Conservation (phyloP, 1,140 invertebrate genomes). For the Neodiprion fabricii region DNA sequence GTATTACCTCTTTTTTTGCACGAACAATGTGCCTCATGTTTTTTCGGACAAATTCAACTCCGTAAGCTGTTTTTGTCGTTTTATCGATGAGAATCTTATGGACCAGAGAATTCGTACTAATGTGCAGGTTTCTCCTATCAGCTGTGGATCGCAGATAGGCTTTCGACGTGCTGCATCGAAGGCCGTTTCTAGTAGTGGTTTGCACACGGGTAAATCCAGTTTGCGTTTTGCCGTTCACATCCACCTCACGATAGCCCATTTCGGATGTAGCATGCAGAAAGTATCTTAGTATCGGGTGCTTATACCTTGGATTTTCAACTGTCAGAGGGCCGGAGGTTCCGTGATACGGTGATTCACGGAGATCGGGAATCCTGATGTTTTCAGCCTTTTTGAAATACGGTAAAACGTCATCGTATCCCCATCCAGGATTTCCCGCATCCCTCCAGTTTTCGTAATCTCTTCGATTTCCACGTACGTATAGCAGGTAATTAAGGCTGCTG, state of each 20-base stretch:
- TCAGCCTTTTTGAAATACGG: slow-evolving; percentile 64
- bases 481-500: slow-evolving; percentile 68
- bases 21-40: slow-evolving; percentile 55
- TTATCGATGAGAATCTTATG: slow-evolving; percentile 73
- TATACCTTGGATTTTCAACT: slow-evolving; percentile 69
- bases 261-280: slow-evolving; percentile 65
- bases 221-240: slow-evolving; percentile 67
- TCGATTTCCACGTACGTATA: slow-evolving; percentile 68
- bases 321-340: slow-evolving; percentile 71
- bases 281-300: slow-evolving; percentile 64
- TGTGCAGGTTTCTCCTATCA: slow-evolving; percentile 71
- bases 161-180: slow-evolving; percentile 74
- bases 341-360: slow-evolving; percentile 67
- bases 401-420: slow-evolving; percentile 66
- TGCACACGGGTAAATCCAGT: slow-evolving; percentile 72
- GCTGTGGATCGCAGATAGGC: slow-evolving; percentile 70
- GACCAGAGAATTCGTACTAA: slow-evolving; percentile 71
- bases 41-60: slow-evolving; percentile 71
- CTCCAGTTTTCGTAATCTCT: slow-evolving; percentile 61
- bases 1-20: slow-evolving; percentile 65
- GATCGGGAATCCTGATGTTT: slow-evolving; percentile 60
- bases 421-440: slow-evolving; percentile 56
- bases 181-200: slow-evolving; percentile 73
- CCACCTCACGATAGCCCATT: slow-evolving; percentile 63
- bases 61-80: slow-evolving; percentile 65